A percentile compares a stretch with the other conserved stretches of the same genome.
Conservation (phyloP, 2,113 vertebrate species). For the Otocyon megalotis region DNA sequence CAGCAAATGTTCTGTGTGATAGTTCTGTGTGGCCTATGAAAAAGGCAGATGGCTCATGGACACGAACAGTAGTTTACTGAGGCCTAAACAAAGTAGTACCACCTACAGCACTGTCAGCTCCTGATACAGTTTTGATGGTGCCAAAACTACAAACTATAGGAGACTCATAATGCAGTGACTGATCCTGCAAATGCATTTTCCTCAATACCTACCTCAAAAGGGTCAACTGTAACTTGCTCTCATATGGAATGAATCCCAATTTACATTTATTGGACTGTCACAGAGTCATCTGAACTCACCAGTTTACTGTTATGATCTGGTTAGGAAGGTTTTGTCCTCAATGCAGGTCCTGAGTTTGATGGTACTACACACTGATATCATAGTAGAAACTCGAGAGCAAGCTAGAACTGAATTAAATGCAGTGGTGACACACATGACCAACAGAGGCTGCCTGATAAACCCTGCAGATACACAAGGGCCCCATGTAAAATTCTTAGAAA, state of each 20-base stretch:
- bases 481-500: neutral
- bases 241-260: neutral
- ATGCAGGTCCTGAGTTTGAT: neutral
- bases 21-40: neutral
- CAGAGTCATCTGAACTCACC: neutral
- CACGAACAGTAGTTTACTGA: neutral
- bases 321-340: neutral
- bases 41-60: neutral
- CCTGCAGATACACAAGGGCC: neutral
- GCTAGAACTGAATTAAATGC: neutral
- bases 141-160: neutral
- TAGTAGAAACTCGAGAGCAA: neutral
- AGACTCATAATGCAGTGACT: neutral
- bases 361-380: neutral
- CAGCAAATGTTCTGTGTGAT: neutral
- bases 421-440: neutral
- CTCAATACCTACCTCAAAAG: neutral
- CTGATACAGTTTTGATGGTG: neutral
- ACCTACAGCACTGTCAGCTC: neutral
- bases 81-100: neutral
- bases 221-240: neutral
- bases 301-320: neutral
- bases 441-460: neutral
- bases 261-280: neutral
- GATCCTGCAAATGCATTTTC: neutral